These are phyloP conservation scores for Pyrocephalus nanus DNA, from an alignment of 2,797 vertebrate species.

Conservation along the genomic window DNA sequence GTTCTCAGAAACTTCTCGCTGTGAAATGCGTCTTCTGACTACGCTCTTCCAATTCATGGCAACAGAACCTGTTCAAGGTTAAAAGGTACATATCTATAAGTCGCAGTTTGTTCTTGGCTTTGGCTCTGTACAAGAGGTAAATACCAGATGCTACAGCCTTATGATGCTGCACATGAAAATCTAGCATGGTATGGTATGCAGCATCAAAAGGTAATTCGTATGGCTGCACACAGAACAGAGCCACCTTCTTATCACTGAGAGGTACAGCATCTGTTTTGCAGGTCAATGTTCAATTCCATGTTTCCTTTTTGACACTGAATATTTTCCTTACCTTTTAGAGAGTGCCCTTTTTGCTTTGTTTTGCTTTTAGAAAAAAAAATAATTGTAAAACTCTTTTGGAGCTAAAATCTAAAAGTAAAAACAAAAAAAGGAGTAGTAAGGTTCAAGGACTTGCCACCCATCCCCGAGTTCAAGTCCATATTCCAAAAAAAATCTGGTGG, in stretches of 20 bases:
- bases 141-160: constrained; percentile 27
- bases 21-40: constrained; percentile 12
- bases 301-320: neutral
- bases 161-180: neutral
- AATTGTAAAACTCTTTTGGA: neutral
- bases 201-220: neutral
- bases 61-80: constrained; percentile 45
- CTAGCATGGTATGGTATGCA: neutral
- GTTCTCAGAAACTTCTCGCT: constrained; percentile 21
- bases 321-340: neutral
- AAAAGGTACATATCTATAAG: constrained; percentile 5
- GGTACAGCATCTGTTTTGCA: neutral
- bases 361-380: neutral
- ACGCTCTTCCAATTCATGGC: neutral
- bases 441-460: neutral
- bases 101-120: constrained; percentile 26
- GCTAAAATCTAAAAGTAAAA: neutral
- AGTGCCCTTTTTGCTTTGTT: neutral
- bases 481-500: neutral
- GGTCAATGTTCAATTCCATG: neutral
- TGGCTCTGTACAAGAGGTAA: neutral
- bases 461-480: neutral
- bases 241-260: neutral
- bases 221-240: neutral
- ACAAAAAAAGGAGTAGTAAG: neutral